Evolutionary conservation across 2,797 vertebrate genomes (phyloP), one percentile per base, ranked within the genome.

Genomic region (Pantherophis vulpinus): DNA sequence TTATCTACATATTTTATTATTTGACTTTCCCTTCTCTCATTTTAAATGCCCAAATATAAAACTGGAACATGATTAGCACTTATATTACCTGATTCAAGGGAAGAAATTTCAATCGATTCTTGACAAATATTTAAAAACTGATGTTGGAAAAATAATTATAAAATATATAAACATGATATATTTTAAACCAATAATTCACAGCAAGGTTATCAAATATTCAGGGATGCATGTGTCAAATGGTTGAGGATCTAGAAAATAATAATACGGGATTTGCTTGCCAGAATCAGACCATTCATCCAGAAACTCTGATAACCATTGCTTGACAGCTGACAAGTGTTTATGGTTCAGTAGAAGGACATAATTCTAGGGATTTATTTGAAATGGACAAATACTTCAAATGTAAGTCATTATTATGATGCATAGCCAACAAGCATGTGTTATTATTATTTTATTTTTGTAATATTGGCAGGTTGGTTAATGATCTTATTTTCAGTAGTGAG

Each of bases 401-500:
- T 56, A 1, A 3, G 79, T 63, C 93, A 14, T 95, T 86, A 93
- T 54, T 10, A n/a, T 93, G 93, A 94, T 3, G 83, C 87, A 86
- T 90, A 92, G 89, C 90, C 94, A 95, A 93, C 95, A 96, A 93
- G 60, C 61, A 79, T 1, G 0, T 7, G 61, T 86, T 95, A 32
- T 37, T 91, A 93, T 91, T 91, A 88, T 91, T 91, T 91, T 66
- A 59, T 92, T 96, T 95, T 90, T 79, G 3, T 42, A 56, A 2
- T 96, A 97, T 96, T 3, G 94, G 91, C 95, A 95, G 93, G 94
- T 97, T 94, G 94, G 90, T 91, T 96, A 96, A 96, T 94, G 92
- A 96, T 95, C 93, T 59, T 87, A 29, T 94, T 96, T 96, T 95
- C 93, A 95, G 94, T 90, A 94, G 92, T 92, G 95, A 96, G 70